Evolutionary conservation across 1,140 invertebrate genomes (phyloP).

Genomic region (Varroa destructor): DNA sequence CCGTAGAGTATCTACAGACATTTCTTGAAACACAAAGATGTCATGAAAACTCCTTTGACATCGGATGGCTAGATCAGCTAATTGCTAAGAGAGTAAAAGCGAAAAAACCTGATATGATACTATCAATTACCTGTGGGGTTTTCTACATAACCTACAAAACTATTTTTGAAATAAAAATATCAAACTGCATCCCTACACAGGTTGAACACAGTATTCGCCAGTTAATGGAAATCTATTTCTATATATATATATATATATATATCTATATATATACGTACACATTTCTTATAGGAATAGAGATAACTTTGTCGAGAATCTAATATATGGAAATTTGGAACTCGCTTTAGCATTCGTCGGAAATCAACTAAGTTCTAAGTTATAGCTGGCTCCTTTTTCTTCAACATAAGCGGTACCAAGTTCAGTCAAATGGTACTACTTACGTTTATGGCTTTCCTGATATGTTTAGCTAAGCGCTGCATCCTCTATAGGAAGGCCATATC

Average conservation of each 20-base stretch:
- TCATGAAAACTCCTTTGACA: conserved; percentile 77
- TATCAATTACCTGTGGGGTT: conserved; percentile 83
- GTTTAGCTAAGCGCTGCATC: conserved; percentile 70
- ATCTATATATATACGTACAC: conserved; percentile 52
- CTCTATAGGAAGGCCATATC: conserved; percentile 63
- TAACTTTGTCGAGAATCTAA: conserved; percentile 75
- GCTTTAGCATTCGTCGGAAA: conserved; percentile 88
- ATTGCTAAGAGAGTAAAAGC: conserved; percentile 82
- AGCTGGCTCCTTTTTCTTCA: conserved; percentile 58
- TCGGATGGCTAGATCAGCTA: conserved; percentile 88
- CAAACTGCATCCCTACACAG: conserved; percentile 72
- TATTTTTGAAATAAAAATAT: conserved; percentile 71
- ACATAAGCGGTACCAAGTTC: conserved; percentile 91
- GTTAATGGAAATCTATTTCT: conserved; percentile 67
- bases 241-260: conserved; percentile 37
- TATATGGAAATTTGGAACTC: conserved; percentile 90
- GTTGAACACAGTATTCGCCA: conserved; percentile 91
- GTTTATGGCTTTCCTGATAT: conserved; percentile 95
- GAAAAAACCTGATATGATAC: conserved; percentile 82
- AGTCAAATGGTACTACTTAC: conserved; percentile 89
- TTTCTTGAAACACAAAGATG: conserved; percentile 84
- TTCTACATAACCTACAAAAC: conserved; percentile 82
- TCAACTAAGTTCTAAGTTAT: conserved; percentile 81
- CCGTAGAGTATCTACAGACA: conserved; percentile 93
- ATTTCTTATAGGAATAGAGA: background rate